phyloP scores from a whole-genome alignment of 1,140 invertebrate species.

The Drosophila varians region DNA sequence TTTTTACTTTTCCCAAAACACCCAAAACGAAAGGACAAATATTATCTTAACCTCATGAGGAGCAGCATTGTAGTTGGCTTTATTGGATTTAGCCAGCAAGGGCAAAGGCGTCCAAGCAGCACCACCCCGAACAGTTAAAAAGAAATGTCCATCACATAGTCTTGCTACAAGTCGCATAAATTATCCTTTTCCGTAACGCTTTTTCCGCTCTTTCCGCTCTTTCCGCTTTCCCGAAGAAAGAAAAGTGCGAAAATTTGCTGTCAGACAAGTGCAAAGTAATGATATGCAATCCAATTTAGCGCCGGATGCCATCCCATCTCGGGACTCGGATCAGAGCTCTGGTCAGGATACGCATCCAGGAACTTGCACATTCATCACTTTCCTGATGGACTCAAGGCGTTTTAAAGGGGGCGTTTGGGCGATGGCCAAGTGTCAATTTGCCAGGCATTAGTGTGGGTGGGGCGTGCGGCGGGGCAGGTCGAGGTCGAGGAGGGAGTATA shows the following conservation, averaged over 20 bases:
- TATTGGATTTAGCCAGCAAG: conserved; percentile 67
- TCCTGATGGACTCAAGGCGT: conserved; percentile 58
- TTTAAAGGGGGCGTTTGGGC: not conserved
- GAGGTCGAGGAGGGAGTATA: not conserved
- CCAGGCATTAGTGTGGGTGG: conserved; percentile 63
- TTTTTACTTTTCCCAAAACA: conserved; percentile 19
- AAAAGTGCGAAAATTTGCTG: conserved; percentile 74
- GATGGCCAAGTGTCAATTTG: conserved; percentile 72
- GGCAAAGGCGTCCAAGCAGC: conserved; percentile 6
- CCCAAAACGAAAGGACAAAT: conserved; percentile 36
- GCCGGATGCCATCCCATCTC: conserved; percentile 37
- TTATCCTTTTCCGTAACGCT: conserved; percentile 66
- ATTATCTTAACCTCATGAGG: conserved; percentile 64
- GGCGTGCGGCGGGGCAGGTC: no score
- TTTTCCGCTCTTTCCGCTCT: conserved; percentile 12
- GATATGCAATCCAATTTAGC: conserved; percentile 80
- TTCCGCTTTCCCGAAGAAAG: conserved; percentile 26
- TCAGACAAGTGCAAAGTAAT: conserved; percentile 80
- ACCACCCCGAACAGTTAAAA: conserved; percentile 46
- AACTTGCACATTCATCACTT: conserved; percentile 82
- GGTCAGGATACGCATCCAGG: conserved; percentile 31
- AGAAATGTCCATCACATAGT: conserved; percentile 64
- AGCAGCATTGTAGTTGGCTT: conserved; percentile 43
- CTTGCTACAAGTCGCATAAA: conserved; percentile 67
- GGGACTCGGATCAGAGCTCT: conserved; percentile 41